These are phyloP conservation scores for Lasioglossum figueresi DNA, from an alignment of 2,888 invertebrate genomes.

Conservation along the genomic window DNA sequence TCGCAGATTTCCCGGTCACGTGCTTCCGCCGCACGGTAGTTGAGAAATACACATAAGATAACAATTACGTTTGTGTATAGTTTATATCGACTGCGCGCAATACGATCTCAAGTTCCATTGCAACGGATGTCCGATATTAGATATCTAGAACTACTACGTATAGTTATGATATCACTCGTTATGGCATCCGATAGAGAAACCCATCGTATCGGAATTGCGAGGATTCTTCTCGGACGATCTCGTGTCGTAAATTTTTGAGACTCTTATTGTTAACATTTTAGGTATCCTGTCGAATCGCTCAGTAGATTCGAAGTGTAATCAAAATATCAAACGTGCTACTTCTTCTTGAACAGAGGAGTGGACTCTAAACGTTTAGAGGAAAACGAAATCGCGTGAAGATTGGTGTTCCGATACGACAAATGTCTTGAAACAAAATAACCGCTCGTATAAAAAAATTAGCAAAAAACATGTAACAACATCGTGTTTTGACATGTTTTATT, in stretches of 20 bases:
- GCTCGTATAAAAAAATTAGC: too few relatives aligned
- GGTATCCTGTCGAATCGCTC: background rate
- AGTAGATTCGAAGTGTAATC: background rate
- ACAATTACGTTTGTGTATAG: conserved; percentile 59
- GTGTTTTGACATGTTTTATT: too few relatives aligned
- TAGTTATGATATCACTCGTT: conserved; percentile 47
- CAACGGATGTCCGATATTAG: conserved; percentile 64
- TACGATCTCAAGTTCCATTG: conserved; percentile 44
- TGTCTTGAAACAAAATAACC: too few relatives aligned
- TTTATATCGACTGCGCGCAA: conserved; percentile 36
- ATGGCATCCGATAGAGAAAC: conserved; percentile 11
- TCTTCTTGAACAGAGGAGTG: background rate
- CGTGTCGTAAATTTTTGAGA: background rate
- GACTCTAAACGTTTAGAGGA: background rate
- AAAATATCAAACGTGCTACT: background rate
- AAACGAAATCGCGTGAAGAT: too few relatives aligned
- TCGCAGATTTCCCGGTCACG: background rate
- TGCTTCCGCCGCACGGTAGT: conserved; percentile 27
- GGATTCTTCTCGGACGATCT: background rate
- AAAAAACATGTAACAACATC: too few relatives aligned
- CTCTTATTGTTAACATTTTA: too few relatives aligned
- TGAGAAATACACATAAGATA: conserved; percentile 56
- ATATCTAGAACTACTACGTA: conserved; percentile 53
- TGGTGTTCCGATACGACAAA: too few relatives aligned
- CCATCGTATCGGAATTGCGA: background rate